Evolutionary conservation across 64 coral and sea anemone genomes (phyloP).

Genomic region (Pocillopora verrucosa): DNA sequence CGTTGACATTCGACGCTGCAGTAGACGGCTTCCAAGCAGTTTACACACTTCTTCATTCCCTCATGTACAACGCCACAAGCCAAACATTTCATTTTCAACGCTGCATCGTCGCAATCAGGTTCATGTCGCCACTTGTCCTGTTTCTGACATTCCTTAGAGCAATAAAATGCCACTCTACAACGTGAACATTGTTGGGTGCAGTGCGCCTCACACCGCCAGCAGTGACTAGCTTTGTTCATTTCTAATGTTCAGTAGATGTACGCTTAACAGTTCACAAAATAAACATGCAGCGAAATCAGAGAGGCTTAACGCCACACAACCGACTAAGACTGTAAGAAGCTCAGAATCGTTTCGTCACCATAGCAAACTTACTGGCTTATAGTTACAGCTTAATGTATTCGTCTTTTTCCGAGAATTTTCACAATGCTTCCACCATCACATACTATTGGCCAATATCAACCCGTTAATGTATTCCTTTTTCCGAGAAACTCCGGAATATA

Average conservation of each 20-base stretch:
- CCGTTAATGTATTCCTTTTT: background rate
- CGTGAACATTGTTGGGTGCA: conserved; percentile 22
- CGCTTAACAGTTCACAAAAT: too few relatives aligned
- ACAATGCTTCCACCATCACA: too few relatives aligned
- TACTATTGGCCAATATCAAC: background rate
- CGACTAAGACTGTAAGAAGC: too few relatives aligned
- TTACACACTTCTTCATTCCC: conserved; percentile 16
- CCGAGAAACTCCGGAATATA: background rate
- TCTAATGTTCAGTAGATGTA: background rate
- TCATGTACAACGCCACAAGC: conserved; percentile 6
- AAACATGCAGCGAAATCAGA: too few relatives aligned
- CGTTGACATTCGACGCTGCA: conserved; percentile 46
- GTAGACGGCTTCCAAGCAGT: conserved; percentile 42
- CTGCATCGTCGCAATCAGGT: conserved; percentile 36
- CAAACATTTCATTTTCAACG: conserved; percentile 25
- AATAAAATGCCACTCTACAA: conserved; percentile 27
- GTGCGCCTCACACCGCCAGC: conserved; percentile 16
- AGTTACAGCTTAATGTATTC: too few relatives aligned
- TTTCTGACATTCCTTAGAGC: conserved; percentile 47
- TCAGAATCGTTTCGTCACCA: too few relatives aligned
- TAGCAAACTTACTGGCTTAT: too few relatives aligned
- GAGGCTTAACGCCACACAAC: too few relatives aligned
- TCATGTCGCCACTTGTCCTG: conserved; percentile 49
- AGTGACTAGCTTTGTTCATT: conserved; percentile 22
- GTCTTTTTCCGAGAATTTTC: too few relatives aligned